phyloP scores from a whole-genome alignment of 2,797 vertebrate species.

The Hippoglossus hippoglossus region DNA sequence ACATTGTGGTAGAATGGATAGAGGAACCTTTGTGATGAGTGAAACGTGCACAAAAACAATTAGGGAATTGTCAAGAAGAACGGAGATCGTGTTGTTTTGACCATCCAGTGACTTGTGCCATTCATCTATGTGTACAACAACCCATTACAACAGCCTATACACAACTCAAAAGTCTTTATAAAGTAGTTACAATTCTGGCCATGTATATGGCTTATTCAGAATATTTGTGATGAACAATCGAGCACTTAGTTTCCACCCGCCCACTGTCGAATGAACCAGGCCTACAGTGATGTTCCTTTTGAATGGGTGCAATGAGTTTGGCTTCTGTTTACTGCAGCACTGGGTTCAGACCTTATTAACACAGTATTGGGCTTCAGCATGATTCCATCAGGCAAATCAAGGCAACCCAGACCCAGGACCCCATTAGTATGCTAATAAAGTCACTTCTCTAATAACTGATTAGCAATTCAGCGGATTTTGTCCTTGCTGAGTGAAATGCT shows the following conservation, averaged over 20 bases:
- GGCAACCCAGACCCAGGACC: conserved; percentile 58
- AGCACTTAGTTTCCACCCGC: neutral
- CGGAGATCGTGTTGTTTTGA: too few species aligned
- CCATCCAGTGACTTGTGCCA: too few species aligned
- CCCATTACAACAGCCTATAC: neutral
- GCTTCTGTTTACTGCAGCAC: conserved; percentile 27
- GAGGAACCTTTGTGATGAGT: neutral
- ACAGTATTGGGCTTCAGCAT: conserved; percentile 45
- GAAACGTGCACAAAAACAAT: neutral
- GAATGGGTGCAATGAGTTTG: conserved; percentile 12
- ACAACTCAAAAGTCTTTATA: neutral
- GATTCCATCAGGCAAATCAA: conserved; percentile 71
- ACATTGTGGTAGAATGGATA: neutral
- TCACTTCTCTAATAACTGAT: conserved; percentile 77
- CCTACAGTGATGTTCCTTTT: conserved; percentile 11
- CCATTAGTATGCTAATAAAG: conserved; percentile 80
- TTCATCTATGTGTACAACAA: too few species aligned
- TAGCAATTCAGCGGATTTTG: conserved; percentile 71
- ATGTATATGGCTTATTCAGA: conserved; percentile 5
- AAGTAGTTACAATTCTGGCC: neutral
- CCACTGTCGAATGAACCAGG: conserved; percentile 1
- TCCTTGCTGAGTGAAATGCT: conserved; percentile 50
- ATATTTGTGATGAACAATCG: neutral
- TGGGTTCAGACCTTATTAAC: conserved; percentile 65
- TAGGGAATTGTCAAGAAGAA: too few species aligned